phyloP scores from a whole-genome alignment of 2,797 vertebrate genomes.

The Melanotaenia trifasciata region DNA sequence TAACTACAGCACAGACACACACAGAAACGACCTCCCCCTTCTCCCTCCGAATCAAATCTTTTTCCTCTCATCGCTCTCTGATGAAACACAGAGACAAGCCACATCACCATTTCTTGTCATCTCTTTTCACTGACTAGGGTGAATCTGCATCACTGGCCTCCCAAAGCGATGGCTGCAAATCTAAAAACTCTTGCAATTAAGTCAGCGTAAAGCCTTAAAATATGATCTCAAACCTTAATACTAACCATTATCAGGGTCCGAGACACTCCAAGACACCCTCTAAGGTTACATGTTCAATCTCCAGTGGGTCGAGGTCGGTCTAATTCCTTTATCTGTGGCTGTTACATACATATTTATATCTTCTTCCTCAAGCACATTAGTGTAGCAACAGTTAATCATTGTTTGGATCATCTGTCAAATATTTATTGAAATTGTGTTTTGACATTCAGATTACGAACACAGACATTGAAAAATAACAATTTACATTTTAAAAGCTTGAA shows the following conservation, averaged over 20 bases:
- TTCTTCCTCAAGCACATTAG: too few relatives aligned
- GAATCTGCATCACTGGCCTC: not conserved
- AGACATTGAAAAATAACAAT: not conserved
- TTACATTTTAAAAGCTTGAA: not conserved
- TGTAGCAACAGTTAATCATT: not conserved
- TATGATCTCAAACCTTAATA: too few relatives aligned
- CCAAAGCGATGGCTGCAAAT: not conserved
- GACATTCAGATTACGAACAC: not conserved
- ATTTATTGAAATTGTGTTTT: not conserved
- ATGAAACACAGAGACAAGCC: constrained; percentile 15
- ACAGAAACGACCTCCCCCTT: not conserved
- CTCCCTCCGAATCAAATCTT: not conserved
- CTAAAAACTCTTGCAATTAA: not conserved
- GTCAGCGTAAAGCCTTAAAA: not conserved
- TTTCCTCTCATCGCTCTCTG: not conserved
- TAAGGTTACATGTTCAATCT: not conserved
- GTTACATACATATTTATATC: too few relatives aligned
- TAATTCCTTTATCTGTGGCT: not conserved
- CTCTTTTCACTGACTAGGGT: constrained; percentile 17
- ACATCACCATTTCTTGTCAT: constrained; percentile 8
- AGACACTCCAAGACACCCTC: not conserved
- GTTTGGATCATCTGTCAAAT: not conserved
- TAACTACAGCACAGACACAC: constrained; percentile 3
- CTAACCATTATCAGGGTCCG: not conserved
- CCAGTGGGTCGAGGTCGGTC: not conserved